Percentiles rank a stretch among this genome's conserved stretches.
phyloP scores from a whole-genome alignment of 2,888 invertebrate genomes.

The Platypus cylindrus region DNA sequence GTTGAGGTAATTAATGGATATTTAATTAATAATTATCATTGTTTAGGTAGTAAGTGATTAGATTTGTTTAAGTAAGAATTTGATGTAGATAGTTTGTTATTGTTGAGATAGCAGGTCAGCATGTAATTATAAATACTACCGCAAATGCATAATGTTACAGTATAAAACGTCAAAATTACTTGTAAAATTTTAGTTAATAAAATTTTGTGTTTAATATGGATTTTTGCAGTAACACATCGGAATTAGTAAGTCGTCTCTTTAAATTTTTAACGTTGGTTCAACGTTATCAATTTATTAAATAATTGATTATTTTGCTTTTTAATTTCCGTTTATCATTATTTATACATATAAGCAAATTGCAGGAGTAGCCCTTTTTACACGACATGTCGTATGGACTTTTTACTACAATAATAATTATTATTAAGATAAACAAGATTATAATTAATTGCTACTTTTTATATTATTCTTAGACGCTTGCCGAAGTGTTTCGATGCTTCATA shows the following conservation, averaged over 20 bases:
- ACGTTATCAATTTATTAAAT: no score
- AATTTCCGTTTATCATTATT: neutral
- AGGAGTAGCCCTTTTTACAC: no score
- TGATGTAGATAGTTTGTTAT: neutral
- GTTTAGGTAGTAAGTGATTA: neutral
- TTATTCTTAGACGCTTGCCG: slow-evolving; percentile 62
- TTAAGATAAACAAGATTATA: neutral
- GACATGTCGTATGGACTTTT: neutral
- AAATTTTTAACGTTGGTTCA: neutral
- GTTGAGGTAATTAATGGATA: slow-evolving; percentile 42
- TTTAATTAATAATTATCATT: slow-evolving; percentile 4
- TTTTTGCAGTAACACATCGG: slow-evolving; percentile 10
- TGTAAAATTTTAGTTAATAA: slow-evolving; percentile 9
- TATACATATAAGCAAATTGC: neutral
- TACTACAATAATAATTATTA: neutral
- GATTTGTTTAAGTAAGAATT: neutral
- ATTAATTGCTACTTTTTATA: no score
- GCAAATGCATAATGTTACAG: slow-evolving; percentile 2
- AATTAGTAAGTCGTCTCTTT: slow-evolving; percentile 9
- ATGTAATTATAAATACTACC: neutral
- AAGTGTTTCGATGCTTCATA: slow-evolving; percentile 91
- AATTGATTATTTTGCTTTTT: neutral
- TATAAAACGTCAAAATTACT: slow-evolving; percentile 13
- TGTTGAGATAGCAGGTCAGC: neutral
- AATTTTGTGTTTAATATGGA: slow-evolving; percentile 8